These are phyloP conservation scores for Phalacrocorax aristotelis DNA, from an alignment of 2,113 vertebrate genomes.

Conservation along the genomic window DNA sequence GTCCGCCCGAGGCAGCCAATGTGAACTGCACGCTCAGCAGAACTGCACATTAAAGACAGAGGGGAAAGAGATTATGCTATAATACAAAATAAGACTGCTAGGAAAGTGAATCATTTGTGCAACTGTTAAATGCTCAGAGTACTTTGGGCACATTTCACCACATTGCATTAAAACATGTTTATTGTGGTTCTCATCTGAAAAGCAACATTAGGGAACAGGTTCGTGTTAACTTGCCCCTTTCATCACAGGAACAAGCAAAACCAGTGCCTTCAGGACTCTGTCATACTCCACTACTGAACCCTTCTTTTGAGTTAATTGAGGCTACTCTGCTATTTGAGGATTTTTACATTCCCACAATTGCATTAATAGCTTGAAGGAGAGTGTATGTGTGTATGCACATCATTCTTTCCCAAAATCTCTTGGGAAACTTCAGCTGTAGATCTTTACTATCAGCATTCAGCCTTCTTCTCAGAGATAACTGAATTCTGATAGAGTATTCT, in stretches of 20 bases:
- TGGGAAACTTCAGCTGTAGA: background rate
- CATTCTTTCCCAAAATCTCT: background rate
- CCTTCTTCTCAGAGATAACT: background rate
- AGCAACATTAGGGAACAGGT: background rate
- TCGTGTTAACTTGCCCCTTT: background rate
- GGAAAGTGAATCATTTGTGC: background rate
- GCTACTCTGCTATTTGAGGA: background rate
- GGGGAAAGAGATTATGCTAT: background rate
- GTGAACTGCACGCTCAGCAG: constrained; percentile 35
- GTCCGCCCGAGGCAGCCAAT: background rate
- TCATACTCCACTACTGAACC: background rate
- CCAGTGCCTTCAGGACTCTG: background rate
- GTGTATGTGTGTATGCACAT: background rate
- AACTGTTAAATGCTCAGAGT: background rate
- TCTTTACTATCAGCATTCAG: background rate
- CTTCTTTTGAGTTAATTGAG: background rate
- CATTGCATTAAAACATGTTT: background rate
- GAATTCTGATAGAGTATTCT: background rate
- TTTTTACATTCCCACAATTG: background rate
- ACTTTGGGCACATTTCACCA: background rate
- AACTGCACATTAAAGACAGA: constrained; percentile 1
- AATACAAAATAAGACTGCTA: constrained; percentile 18
- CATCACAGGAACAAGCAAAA: background rate
- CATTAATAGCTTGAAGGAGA: background rate
- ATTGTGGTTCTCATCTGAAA: background rate